Evolutionary conservation across 2,113 vertebrate genomes (phyloP), one percentile per base, ranked within the genome.

Genomic region (Ammodytes dubius): DNA sequence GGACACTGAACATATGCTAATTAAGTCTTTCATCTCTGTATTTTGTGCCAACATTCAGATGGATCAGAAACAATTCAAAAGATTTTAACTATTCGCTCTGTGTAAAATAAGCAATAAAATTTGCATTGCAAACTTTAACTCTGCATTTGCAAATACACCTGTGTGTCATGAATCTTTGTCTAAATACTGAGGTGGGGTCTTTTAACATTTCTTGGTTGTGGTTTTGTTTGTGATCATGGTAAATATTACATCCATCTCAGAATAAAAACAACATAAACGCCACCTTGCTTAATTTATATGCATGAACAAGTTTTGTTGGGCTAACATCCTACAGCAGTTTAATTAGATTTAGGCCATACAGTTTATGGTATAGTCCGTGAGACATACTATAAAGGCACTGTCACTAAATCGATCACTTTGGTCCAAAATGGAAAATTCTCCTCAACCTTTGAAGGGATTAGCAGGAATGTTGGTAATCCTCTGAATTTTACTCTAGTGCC

Each of bases 91-190:
- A 37, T 6, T 46, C 43, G n/a, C n/a, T 53, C 45, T 43, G 15
- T 27, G 7, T 50, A 5, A 47, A 54, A 65, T 12, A 15, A 5
- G 60, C 15, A 15, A 63, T 49, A n/a, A 67, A 71, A 67, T 82
- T 65, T 70, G 14, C 59, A 58, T 3, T 40, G 46, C 19, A 60
- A 79, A 77, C 57, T 77, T 83, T 73, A 37, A 53, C 27, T 73
- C 39, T 50, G 64, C 40, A 74, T 57, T 15, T 49, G 40, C 3
- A 69, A 76, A 58, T 58, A 60, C 15, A 17, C 64, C 13, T 49
- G 59, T 65, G 5, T 56, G 43, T 61, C 60, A 61, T 1, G 4
- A 58, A 9, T 72, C 19, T 14, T 13, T 59, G 47, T 63, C 46
- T 61, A 72, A 72, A 85, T 40, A 27, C 0, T 64, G 49, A 72